Evolutionary conservation across 35 echinoderm and acorn worm genomes (phyloP), one percentile per base, ranked within the genome.

Genomic region (Ophioderma brevispina): DNA sequence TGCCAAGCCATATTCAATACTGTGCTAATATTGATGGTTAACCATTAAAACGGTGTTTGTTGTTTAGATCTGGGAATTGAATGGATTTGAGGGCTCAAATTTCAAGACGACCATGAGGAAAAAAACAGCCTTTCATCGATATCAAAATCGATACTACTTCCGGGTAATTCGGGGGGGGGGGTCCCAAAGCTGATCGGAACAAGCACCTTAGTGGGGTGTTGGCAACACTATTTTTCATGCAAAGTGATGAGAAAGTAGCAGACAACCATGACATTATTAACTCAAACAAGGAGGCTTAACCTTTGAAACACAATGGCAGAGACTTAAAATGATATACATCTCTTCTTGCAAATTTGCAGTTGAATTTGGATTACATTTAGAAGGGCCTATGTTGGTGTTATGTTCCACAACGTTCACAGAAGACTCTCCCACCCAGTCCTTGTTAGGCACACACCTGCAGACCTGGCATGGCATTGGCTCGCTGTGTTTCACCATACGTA

Each of bases 401-500:
- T 31, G 36, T 37, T 18, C 36, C 40, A 38, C 92, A 94, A 13
- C 40, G 36, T 83, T 94, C 92, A 49, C 93, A 95, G 33, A 95
- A 36, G 83, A 82, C 3, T 64, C 76, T 15, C 93, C 93, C 13
- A 90, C 84, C 1, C 78, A 84, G 76, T 91, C 50, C 0, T 59
- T 40, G 76, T 91, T 59, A 18, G 39, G 76, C 4, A 87, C 78
- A 49, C 93, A 95, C 39, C 80, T 80, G 56, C 93, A 95, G 41
- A 91, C 42, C 85, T 95, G 93, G 63, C 93, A 95, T 0, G 43
- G 17, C 39, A 70, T 43, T 23, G 89, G 82, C 25, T 85, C 32
- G 49, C 82, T 99, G 64, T 95, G 32, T 35, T 81, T 87, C 0
- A 89, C 64, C 77, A 99, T 46, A 6, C 97, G 90, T 13, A 88